Conservation (phyloP, 2,888 invertebrate species). For the Gerris lacustris region DNA sequence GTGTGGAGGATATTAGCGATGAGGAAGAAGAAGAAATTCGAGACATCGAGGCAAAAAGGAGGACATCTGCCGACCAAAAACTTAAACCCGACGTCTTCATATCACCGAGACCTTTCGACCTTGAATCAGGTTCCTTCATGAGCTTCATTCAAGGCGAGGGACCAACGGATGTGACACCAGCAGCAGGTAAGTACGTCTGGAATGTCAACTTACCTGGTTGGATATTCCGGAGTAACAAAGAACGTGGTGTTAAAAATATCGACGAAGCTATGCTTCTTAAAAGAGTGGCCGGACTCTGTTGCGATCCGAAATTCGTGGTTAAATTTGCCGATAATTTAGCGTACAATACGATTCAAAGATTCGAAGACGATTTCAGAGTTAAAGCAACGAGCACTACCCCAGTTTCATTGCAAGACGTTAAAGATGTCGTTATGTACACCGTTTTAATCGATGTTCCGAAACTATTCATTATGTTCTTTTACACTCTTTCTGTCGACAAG, state of each 20-base stretch:
- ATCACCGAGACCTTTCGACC: neutral
- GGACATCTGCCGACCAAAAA: too few relatives aligned
- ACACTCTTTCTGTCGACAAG: constrained; percentile 15
- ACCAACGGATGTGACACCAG: neutral
- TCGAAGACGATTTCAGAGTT: constrained; percentile 3
- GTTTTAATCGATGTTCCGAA: constrained; percentile 16
- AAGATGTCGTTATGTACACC: constrained; percentile 20
- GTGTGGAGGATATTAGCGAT: neutral
- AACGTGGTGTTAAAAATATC: neutral
- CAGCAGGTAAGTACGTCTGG: constrained; percentile 1
- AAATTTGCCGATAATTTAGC: neutral
- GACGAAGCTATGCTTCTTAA: neutral
- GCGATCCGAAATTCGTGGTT: neutral
- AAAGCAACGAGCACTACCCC: neutral
- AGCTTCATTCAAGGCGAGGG: neutral
- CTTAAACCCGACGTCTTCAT: too few relatives aligned
- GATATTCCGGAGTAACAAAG: constrained; percentile 3
- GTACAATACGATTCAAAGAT: neutral
- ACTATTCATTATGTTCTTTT: constrained; percentile 17
- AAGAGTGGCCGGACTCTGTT: neutral
- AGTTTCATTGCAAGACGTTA: constrained; percentile 18
- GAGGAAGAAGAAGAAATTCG: constrained; percentile 2
- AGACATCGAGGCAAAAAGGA: neutral
- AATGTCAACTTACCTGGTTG: neutral
- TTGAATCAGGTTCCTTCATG: neutral